Evolutionary conservation across 2,888 invertebrate species (phyloP).

Genomic region (Xylota sylvarum): DNA sequence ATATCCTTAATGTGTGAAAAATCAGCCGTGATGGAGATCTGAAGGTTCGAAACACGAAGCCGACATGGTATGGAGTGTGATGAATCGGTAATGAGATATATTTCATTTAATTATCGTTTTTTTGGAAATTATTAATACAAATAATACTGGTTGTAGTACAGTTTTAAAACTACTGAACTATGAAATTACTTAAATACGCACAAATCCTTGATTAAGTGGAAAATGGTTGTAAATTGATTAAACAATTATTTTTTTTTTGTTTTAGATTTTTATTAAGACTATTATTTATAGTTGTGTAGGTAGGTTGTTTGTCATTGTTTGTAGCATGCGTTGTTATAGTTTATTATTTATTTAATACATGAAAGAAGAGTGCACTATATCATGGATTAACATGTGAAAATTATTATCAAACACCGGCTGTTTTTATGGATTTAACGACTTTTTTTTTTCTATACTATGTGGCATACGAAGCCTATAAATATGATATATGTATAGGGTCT

Average conservation of each 20-base stretch:
- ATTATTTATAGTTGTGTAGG: neutral
- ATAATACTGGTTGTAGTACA: neutral
- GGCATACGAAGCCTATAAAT: no score
- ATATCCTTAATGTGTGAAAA: constrained; percentile 56
- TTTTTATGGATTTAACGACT: no score
- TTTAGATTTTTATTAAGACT: neutral
- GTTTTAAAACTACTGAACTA: constrained; percentile 45
- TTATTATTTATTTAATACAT: no score
- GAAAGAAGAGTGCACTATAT: no score
- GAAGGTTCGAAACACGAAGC: constrained; percentile 1
- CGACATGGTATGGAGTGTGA: constrained; percentile 18
- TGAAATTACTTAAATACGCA: constrained; percentile 45
- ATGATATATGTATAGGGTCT: no score
- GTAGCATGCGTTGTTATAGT: no score
- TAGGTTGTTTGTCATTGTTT: no score
- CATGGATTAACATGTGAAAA: no score
- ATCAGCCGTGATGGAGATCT: constrained; percentile 35
- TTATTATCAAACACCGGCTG: no score
- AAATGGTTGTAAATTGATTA: constrained; percentile 16
- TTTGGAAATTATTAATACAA: neutral
- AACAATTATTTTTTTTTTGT: constrained; percentile 12
- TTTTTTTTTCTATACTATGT: no score
- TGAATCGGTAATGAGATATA: constrained; percentile 52
- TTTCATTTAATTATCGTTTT: neutral
- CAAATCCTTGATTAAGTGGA: constrained; percentile 15